phyloP scores from a whole-genome alignment of 2,888 invertebrate genomes.

The Oasisia sp. region DNA sequence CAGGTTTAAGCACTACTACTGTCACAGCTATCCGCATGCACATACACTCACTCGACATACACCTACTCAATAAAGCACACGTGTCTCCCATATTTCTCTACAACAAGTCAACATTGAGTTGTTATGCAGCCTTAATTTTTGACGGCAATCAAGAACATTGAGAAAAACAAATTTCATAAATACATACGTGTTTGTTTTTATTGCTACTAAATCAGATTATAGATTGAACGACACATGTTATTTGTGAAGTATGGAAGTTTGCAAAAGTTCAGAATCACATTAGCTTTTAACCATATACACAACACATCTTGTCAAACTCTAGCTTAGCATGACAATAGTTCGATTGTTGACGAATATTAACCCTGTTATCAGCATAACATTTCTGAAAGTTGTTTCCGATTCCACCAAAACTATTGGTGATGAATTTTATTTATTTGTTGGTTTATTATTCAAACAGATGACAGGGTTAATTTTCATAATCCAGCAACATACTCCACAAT shows the following conservation, averaged over 20 bases:
- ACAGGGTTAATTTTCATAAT: neutral
- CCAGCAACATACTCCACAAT: neutral
- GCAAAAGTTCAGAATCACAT: neutral
- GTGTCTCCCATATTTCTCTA: neutral
- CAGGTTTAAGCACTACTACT: constrained; percentile 72
- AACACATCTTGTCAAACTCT: neutral
- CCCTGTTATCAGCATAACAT: neutral
- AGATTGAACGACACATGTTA: neutral
- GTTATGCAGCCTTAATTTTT: neutral
- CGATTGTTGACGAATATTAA: neutral
- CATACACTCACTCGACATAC: neutral
- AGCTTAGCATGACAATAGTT: neutral
- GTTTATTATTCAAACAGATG: constrained; percentile 18
- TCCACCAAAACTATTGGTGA: neutral
- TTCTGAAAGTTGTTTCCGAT: neutral
- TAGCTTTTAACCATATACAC: neutral
- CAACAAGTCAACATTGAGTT: neutral
- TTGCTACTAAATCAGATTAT: neutral
- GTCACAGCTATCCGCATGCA: constrained; percentile 28
- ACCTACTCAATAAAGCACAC: neutral
- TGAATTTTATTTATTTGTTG: neutral
- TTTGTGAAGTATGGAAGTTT: neutral
- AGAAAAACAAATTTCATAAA: neutral
- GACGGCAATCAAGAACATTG: neutral
- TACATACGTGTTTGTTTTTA: neutral